phyloP scores from a whole-genome alignment of 2,888 invertebrate genomes.

The Norana najaformis region DNA sequence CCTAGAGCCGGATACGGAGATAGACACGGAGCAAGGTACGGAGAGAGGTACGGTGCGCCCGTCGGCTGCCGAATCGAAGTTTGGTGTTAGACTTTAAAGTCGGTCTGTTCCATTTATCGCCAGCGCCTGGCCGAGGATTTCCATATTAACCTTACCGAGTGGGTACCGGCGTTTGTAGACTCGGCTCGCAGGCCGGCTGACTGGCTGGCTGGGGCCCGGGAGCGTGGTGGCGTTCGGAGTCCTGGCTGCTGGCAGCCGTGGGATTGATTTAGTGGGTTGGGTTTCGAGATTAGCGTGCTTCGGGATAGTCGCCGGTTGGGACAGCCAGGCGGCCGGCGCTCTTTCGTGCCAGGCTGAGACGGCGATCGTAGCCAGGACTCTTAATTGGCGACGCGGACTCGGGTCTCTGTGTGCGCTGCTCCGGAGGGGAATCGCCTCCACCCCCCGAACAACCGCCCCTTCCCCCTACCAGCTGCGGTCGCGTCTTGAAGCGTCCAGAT shows the following conservation, averaged over 20 bases:
- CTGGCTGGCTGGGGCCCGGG: not conserved
- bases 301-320: slow-evolving; percentile 23
- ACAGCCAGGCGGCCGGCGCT: not conserved
- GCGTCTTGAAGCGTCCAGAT: not conserved
- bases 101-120: not conserved
- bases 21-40: not conserved
- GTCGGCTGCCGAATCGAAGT: not conserved
- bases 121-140: slow-evolving; percentile 3
- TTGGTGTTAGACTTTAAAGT: slow-evolving; percentile 5
- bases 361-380: not conserved
- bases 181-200: not conserved
- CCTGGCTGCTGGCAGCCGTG: not conserved
- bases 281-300: not conserved
- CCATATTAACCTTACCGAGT: not conserved
- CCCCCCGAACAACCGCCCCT: not conserved
- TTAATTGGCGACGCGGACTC: slow-evolving; percentile 18
- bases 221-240: not conserved
- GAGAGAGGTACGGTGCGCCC: not conserved
- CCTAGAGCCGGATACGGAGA: not conserved
- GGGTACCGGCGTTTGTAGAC: not conserved
- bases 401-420: not conserved
- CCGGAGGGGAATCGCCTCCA: not conserved
- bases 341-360: not conserved
- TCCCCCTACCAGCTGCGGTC: not conserved
- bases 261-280: slow-evolving; percentile 13